Evolutionary conservation across 2,888 invertebrate species (phyloP), one percentile per base, ranked within the genome.

Genomic region (Nomada lathburiana): DNA sequence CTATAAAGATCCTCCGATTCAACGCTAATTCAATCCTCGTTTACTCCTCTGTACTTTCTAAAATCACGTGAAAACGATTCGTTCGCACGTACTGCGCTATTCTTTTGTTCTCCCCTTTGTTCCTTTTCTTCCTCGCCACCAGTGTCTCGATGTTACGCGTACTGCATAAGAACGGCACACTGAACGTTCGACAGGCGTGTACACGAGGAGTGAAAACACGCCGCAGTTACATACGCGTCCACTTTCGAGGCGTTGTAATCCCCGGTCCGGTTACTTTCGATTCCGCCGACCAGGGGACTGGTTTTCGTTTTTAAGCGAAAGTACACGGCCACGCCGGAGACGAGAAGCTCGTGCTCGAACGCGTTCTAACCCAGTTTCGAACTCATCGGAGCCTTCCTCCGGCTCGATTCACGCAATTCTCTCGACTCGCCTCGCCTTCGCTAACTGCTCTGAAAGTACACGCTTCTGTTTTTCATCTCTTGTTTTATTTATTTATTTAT

Each of bases 271-370:
- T 69, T 78, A 86, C 86, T 86, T 86, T 86, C 86, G 86, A 84
- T 84, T 74, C 79, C 63, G 53, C 79, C 63, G 60, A 36, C 59
- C 23, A 44, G n/a, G 26, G 23, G 81, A 87, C 87, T 78, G 87
- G 87, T 87, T 84, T 36, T 82, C 78, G 85, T 85, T 87, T 87
- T 85, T 87, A 79, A 87, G 80, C 80, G 87, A 87, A 87, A 87
- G 87, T 82, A 57, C 47, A 55, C 60, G 10, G 7, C 42, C 20
- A 13, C 13, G 13, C 10, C 29, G 74, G 86, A 86, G 85, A 86
- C 86, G 86, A 82, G 80, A 80, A 69, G 78, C 63, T 83, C 83
- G 85, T 69, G 80, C 81, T 74, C 80, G 47, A 63, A 57, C 63
- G 55, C 70, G 67, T 76, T 72, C 73, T 85, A 85, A 85, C 70